phyloP scores from a whole-genome alignment of 2,113 vertebrate species.

The Vulpes ferrilata region DNA sequence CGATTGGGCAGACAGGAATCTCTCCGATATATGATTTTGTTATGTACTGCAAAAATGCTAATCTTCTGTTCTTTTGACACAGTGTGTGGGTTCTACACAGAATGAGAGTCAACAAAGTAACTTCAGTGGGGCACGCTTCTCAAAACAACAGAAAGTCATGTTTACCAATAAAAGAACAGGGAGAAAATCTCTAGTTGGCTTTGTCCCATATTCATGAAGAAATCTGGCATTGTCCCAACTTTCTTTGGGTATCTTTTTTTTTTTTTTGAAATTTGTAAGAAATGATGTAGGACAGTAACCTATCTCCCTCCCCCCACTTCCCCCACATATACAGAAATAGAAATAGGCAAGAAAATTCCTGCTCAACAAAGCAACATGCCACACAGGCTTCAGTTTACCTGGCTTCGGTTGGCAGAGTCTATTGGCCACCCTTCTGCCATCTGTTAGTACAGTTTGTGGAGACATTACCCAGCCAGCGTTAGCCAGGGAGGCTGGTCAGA shows the following conservation, averaged over 20 bases:
- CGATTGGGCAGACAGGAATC: not conserved
- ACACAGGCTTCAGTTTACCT: not conserved
- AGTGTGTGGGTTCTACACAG: not conserved
- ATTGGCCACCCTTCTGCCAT: not conserved
- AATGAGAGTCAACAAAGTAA: constrained; percentile 13
- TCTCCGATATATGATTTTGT: constrained; percentile 4
- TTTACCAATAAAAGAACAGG: not conserved
- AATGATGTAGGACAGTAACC: not conserved
- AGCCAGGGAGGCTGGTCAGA: not conserved
- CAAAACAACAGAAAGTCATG: constrained; percentile 1
- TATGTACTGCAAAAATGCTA: not conserved
- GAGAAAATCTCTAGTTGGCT: not conserved
- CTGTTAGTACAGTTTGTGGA: not conserved
- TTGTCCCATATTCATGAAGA: not conserved
- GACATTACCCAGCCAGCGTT: not conserved
- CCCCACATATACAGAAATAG: not conserved
- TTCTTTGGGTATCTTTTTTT: not conserved
- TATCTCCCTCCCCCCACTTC: not conserved
- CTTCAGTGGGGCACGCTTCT: not conserved
- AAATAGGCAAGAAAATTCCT: not conserved
- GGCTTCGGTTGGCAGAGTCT: not conserved
- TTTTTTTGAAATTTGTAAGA: not conserved
- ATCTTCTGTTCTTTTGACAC: not conserved
- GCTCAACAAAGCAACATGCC: not conserved
- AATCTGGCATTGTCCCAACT: not conserved